Base-by-base conservation (phyloP, 2,797 vertebrate species). In the Oreonectes daqikongensis region DNA sequence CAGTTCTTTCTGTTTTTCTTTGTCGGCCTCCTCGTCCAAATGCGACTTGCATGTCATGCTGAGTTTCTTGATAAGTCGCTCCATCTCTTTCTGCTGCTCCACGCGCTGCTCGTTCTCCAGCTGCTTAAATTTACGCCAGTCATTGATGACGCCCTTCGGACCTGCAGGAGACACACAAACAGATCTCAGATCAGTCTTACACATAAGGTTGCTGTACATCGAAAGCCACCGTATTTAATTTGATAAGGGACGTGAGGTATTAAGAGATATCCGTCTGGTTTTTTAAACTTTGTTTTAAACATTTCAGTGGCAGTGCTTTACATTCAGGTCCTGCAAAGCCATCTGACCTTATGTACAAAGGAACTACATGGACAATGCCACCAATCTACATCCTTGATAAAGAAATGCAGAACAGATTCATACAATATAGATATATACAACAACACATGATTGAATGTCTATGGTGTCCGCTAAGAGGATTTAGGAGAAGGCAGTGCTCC, bases 111-210 rank as follows among this genome's bases (percentile, higher is more conserved):
- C 98, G 0, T 95, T 97, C 83, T 99, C 96, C 90, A 99, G 84
- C 84, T 99, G 96, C 80, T 99, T 99, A 84, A 94, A 99, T 73
- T 97, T 96, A 44, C 98, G 88, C 97, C 97, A 99, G 87, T 99
- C 97, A 24, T 99, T 97, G 80, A 99, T 96, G 79, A 99, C 97
- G 4, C 97, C 97, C 87, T 99, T 99, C 9, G 97, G 97, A 81
- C 97, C 97, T 98, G 86, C 0, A 32, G n/a, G 72, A 9, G 20
- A 70, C 1, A 40, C 61, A 32, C 26, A 42, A 46, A 40, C 20
- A 44, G 9, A 20, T 53, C 28, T 63, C 72, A 61, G 42, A 64
- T 8, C 20, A 52, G 20, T 18, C 3, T 17, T 7, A 20, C 18
- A 20, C 8, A 5, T 35, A 11, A 10, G 7, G 48, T 14, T 48